phyloP scores from a whole-genome alignment of 2,888 invertebrate genomes.

The Oscheius myriophilus region DNA sequence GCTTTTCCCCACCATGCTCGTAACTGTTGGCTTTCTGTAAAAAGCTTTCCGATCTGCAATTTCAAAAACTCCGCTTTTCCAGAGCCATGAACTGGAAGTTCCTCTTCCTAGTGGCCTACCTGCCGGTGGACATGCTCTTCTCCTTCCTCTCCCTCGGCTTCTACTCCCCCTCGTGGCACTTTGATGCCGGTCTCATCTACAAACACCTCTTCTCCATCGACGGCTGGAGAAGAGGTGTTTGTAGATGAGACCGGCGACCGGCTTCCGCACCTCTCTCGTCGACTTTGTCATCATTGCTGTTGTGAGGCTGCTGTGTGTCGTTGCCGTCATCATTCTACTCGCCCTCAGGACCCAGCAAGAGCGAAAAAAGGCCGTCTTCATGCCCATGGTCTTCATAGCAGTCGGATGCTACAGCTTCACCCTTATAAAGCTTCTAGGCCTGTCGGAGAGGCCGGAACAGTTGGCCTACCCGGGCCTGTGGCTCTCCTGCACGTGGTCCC shows the following conservation, averaged over 20 bases:
- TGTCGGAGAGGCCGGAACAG: constrained; percentile 55
- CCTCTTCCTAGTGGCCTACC: constrained; percentile 11
- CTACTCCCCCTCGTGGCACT: constrained; percentile 16
- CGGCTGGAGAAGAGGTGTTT: constrained; percentile 32
- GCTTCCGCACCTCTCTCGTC: constrained; percentile 32
- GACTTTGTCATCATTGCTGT: constrained; percentile 36
- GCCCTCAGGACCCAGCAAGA: neutral
- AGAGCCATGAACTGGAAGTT: constrained; percentile 18
- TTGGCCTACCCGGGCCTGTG: constrained; percentile 57
- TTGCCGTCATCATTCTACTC: neutral
- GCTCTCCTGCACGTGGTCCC: constrained; percentile 49
- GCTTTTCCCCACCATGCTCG: too few species aligned
- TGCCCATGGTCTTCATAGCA: constrained; percentile 31
- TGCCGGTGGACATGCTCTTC: constrained; percentile 17
- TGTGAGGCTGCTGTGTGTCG: constrained; percentile 17
- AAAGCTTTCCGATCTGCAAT: too few species aligned
- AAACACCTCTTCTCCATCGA: constrained; percentile 27
- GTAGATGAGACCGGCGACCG: constrained; percentile 7
- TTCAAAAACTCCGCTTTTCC: neutral
- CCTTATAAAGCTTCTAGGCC: constrained; percentile 61
- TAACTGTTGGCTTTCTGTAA: too few species aligned
- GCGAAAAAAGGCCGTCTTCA: constrained; percentile 12
- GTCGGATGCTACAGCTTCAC: constrained; percentile 50
- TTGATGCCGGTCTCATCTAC: constrained; percentile 22
- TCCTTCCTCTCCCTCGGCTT: constrained; percentile 21